Evolutionary conservation across 2,113 vertebrate genomes (phyloP).

Genomic region (Callaeas wilsoni): DNA sequence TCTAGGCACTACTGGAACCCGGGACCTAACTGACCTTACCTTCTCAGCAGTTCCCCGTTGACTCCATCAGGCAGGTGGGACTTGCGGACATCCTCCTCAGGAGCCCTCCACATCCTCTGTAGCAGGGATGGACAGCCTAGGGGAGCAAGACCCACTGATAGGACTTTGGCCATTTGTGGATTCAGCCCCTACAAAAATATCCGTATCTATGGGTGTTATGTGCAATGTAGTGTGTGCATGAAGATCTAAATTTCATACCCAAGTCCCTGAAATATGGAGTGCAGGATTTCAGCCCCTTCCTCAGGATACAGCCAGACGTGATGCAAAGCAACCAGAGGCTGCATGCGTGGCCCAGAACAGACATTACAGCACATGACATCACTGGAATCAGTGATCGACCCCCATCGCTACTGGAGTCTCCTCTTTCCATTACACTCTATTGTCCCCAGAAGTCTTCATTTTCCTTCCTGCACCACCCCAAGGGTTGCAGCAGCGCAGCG

Average conservation of each 20-base stretch:
- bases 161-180: not conserved
- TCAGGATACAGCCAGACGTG: not conserved
- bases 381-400: not conserved
- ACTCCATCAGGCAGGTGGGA: not conserved
- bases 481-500: not conserved
- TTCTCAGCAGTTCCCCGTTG: not conserved
- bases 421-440: fast-evolving
- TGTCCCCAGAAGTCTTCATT: not conserved
- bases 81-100: not conserved
- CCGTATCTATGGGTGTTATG: fast-evolving
- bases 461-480: not conserved
- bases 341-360: fast-evolving
- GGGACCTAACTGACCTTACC: not conserved
- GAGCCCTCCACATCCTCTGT: not conserved
- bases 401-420: fast-evolving
- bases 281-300: not conserved
- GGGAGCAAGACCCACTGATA: not conserved
- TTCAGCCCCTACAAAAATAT: not conserved
- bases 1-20: not conserved
- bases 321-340: not conserved
- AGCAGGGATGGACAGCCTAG: not conserved
- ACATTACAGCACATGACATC: not conserved
- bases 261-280: not conserved
- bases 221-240: fast-evolving
- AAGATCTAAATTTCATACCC: not conserved